Base-by-base conservation (phyloP, 2,113 vertebrate genomes). In the Aspidoscelis tigris region DNA sequence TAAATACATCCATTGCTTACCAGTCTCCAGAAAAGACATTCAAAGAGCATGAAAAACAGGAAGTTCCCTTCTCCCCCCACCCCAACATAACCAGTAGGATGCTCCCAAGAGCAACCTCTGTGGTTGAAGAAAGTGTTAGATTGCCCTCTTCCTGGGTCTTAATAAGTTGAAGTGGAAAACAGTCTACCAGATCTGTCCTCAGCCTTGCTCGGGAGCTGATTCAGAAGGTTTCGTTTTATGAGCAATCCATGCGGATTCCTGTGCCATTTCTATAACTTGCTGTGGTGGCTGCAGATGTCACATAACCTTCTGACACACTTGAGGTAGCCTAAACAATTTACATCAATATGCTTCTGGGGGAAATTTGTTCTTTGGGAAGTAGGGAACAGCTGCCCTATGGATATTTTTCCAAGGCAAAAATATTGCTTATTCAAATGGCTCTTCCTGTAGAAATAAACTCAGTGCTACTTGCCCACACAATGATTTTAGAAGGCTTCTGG, bases 241-340 rank as follows among this genome's bases (percentile, higher is more conserved):
- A 84, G 88, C 87, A 93, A 88, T 33, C 88, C 91, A 76, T 90
- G 90, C 82, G 91, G 91, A 91, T 88, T 93, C 93, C 91, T 86
- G 92, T 89, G 93, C 89, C 90, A 90, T 94, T 93, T 86, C 92
- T 92, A 77, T 93, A 92, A 81, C 50, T 87, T 81, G 82, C 74
- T 71, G 69, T 90, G 88, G 91, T 2, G 26, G 90, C 91, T 94
- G 94, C 94, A 95, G 95, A 89, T 95, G 95, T 95, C 94, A 93
- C 91, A 95, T 93, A 92, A 93, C 90, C 90, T 95, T 94, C 91
- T 90, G 90, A 91, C 92, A 64, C 89, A 90, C 87, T 93, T 87
- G 90, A 4, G 64, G 93, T 95, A 90, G 89, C 87, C 87, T 61
- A 66, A 92, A 90, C 66, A 86, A 86, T 90, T 94, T 95, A 93